Evolutionary conservation across 30 jellyfish, hydroid and myxozoan species (phyloP), one percentile per base, ranked within the genome.

Genomic region (Aurelia coerulea): DNA sequence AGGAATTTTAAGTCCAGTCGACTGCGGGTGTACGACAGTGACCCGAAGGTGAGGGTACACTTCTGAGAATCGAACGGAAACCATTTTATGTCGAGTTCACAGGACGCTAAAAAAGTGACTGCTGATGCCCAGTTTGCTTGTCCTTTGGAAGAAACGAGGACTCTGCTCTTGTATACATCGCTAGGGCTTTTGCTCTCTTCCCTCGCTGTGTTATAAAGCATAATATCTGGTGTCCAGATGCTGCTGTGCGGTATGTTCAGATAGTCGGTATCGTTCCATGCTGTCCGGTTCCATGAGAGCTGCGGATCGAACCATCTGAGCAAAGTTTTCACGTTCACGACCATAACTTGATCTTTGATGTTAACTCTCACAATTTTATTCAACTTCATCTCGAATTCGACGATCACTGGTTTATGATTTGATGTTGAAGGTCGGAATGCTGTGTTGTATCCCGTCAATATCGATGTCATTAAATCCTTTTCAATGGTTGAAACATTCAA

Each of bases 51-150:
- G 32, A 84, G 83, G 23, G 65, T 74, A 81, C 93, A 86, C 3
- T 46, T 16, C 73, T 86, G 95, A 29, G 76, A 18, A 50, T 86
- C 95, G 76, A 86, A 86, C 31, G 95, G 95, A 50, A 86, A 86
- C 90, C 85, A 76, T 39, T 66, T 76, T 51, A 76, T 86, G 52
- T 86, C 78, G 2, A 76, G 31, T 70, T 68, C 62, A 73, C 95
- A 86, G 10, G 90, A 76, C 46, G 95, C 84, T 41, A 18, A 34
- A 9, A 86, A 37, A 0, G 89, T 68, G 19, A 74, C 90, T 3
- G 89, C 63, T 2, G 95, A 79, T 9, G 50, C 84, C 95, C 95
- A 86, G 1, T 62, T 63, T 69, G 62, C 72, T n/a, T 16, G 34
- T 10, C 95, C 95, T 42, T n/a, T 68, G 73, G 23, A 41, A 15